phyloP scores from a whole-genome alignment of 1,140 invertebrate genomes.

The Drosophila pruinosa region DNA sequence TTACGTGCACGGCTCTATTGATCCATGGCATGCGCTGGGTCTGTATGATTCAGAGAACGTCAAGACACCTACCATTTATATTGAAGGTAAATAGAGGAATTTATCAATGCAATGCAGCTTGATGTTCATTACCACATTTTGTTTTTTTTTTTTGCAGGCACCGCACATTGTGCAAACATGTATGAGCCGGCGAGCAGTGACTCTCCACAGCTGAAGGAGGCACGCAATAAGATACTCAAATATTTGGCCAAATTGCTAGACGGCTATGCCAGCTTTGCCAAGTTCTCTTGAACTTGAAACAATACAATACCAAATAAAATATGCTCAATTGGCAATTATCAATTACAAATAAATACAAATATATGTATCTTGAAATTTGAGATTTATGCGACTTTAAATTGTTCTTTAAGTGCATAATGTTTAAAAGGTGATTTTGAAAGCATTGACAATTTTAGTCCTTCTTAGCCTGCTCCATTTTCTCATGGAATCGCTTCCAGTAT shows the following conservation, averaged over 20 bases:
- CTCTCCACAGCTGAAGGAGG: constrained; percentile 85
- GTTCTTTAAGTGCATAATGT: neutral
- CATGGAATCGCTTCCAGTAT: constrained; percentile 73
- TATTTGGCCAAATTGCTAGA: constrained; percentile 83
- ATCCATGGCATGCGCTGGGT: constrained; percentile 96
- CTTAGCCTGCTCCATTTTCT: constrained; percentile 72
- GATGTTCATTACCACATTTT: neutral
- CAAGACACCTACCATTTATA: constrained; percentile 87
- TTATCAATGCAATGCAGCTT: no score
- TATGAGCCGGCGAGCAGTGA: constrained; percentile 87
- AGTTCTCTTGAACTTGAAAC: constrained; percentile 26
- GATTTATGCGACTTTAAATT: constrained; percentile 32
- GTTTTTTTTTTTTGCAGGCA: constrained; percentile 84
- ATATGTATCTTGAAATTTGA: constrained; percentile 12
- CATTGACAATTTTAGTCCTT: constrained; percentile 45
- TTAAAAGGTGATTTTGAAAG: neutral
- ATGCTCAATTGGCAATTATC: neutral
- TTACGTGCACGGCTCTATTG: constrained; percentile 94
- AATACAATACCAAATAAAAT: neutral
- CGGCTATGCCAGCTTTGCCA: constrained; percentile 39
- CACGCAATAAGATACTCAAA: constrained; percentile 85
- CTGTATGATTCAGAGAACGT: constrained; percentile 84
- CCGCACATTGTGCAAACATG: constrained; percentile 92
- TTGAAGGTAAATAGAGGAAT: constrained; percentile 84
- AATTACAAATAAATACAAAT: neutral